Conservation (phyloP, 1,140 invertebrate species). For the Atopsyche davidsoni region DNA sequence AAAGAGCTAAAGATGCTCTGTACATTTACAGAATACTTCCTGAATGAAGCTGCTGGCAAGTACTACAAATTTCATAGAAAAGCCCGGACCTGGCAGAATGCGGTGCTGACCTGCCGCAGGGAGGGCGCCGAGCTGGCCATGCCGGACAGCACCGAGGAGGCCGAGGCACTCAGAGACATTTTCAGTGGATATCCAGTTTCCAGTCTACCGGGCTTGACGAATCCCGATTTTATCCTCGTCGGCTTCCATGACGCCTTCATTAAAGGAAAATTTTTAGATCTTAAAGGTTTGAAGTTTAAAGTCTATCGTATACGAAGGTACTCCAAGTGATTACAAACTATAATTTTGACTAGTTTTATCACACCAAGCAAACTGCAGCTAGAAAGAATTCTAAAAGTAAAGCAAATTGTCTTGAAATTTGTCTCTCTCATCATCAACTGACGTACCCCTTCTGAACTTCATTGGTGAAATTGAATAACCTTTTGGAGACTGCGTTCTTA, state of each 20-base stretch:
- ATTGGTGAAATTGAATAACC: too few relatives aligned
- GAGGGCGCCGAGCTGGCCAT: neutral
- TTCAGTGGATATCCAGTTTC: neutral
- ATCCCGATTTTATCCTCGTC: conserved; percentile 5
- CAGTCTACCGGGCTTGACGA: neutral
- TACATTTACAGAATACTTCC: too few relatives aligned
- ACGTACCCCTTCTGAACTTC: too few relatives aligned
- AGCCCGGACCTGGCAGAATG: neutral
- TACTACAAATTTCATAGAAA: neutral
- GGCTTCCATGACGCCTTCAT: conserved; percentile 9
- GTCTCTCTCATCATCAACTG: too few relatives aligned
- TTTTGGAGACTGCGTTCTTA: too few relatives aligned
- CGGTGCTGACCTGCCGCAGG: neutral
- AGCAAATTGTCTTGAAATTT: too few relatives aligned
- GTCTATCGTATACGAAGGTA: too few relatives aligned
- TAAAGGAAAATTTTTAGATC: conserved; percentile 4
- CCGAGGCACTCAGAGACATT: neutral
- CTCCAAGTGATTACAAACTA: too few relatives aligned
- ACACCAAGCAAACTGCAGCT: too few relatives aligned
- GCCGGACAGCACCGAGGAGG: neutral
- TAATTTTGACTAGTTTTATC: too few relatives aligned
- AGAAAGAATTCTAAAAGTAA: too few relatives aligned
- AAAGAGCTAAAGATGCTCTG: too few relatives aligned
- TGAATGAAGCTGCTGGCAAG: neutral
- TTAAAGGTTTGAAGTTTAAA: conserved; percentile 5